phyloP scores from a whole-genome alignment of 1,140 invertebrate species.

The Drosophila teissieri region DNA sequence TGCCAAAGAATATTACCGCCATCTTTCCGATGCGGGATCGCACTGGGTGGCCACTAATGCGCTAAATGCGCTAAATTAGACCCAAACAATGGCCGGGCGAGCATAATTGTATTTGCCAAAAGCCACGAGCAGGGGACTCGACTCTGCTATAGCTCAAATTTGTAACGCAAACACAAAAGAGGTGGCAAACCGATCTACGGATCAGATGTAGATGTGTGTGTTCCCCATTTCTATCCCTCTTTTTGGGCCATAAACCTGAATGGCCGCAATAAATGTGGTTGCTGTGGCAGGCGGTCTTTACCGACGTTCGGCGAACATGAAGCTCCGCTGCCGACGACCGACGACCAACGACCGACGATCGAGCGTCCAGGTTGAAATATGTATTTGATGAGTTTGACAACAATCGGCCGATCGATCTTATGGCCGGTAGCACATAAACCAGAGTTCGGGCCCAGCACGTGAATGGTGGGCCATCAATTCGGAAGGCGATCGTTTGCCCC shows the following conservation, averaged over 20 bases:
- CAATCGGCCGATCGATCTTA: slow-evolving; percentile 75
- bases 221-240: background rate
- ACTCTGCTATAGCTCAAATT: slow-evolving; percentile 18
- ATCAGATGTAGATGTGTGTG: background rate
- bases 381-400: slow-evolving; percentile 79
- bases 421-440: slow-evolving; percentile 62
- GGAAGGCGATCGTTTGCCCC: slow-evolving; percentile 69
- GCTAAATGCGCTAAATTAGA: slow-evolving; percentile 51
- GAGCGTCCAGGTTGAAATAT: slow-evolving; percentile 63
- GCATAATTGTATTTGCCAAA: slow-evolving; percentile 71
- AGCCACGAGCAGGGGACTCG: slow-evolving; percentile 9
- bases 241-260: slow-evolving; percentile 40
- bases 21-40: slow-evolving; percentile 32
- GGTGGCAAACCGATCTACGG: slow-evolving; percentile 41
- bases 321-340: slow-evolving; percentile 47
- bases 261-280: slow-evolving; percentile 61
- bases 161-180: slow-evolving; percentile 36
- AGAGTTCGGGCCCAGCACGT: slow-evolving; percentile 36
- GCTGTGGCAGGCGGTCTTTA: slow-evolving; percentile 49
- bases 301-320: slow-evolving; percentile 61
- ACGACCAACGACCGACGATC: slow-evolving; percentile 41
- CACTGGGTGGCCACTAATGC: slow-evolving; percentile 66
- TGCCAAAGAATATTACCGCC: slow-evolving; percentile 34
- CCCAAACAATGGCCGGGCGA: slow-evolving; percentile 52
- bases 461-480: slow-evolving; percentile 65